Conservation (phyloP, 2,797 vertebrate species). For the Phrynocephalus guinanensis region DNA sequence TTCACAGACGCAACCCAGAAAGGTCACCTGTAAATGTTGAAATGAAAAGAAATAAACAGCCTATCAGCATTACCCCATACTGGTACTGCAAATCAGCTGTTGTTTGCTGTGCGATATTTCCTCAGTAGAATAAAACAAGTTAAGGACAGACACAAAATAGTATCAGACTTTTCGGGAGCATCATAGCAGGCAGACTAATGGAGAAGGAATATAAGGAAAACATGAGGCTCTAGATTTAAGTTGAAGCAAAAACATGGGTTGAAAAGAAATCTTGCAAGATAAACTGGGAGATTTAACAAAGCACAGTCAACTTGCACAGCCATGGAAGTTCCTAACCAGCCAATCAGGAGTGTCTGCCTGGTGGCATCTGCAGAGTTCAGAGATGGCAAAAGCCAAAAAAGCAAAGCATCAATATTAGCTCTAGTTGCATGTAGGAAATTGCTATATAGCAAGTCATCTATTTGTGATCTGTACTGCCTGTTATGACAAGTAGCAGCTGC, state of each 20-base stretch:
- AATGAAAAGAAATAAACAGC: neutral
- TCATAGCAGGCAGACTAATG: neutral
- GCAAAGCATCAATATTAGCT: neutral
- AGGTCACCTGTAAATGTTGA: neutral
- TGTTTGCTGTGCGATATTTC: neutral
- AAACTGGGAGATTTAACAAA: neutral
- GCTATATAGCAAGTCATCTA: neutral
- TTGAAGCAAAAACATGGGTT: neutral
- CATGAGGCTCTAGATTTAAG: neutral
- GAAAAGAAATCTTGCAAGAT: neutral
- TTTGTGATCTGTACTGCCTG: neutral
- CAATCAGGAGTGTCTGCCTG: neutral
- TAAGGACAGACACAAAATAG: neutral
- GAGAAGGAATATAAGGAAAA: neutral
- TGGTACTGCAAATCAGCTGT: neutral
- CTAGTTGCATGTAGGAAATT: neutral
- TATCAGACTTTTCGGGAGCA: neutral
- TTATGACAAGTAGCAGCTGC: neutral
- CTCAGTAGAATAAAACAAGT: too few species aligned
- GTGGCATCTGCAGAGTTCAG: neutral
- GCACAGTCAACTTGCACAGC: neutral
- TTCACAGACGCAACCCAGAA: neutral
- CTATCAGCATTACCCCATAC: neutral
- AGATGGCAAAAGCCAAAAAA: neutral
- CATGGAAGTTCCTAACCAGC: neutral